phyloP scores from a whole-genome alignment of 2,113 vertebrate genomes.

The human (Homo sapiens) region GRCh38 chr7:45915001-45915500 shows the following conservation, averaged over 20 bases:
- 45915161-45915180: accelerated
- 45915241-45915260: neutral
- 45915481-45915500: neutral
- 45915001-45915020: too few relatives aligned
- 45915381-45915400: accelerated
- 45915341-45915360: neutral
- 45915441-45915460: accelerated
- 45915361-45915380: neutral
- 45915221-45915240: neutral
- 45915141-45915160: neutral
- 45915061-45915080: neutral
- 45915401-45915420: neutral
- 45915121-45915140: neutral
- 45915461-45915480: neutral
- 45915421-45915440: accelerated
- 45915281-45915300: neutral
- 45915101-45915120: accelerated
- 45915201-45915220: neutral
- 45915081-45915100: neutral
- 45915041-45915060: too few relatives aligned
- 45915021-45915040: accelerated
- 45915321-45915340: neutral
- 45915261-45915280: neutral
- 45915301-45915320: accelerated
- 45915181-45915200: neutral